phyloP scores from a whole-genome alignment of 2,888 invertebrate species.

The Pinctada fucata region DNA sequence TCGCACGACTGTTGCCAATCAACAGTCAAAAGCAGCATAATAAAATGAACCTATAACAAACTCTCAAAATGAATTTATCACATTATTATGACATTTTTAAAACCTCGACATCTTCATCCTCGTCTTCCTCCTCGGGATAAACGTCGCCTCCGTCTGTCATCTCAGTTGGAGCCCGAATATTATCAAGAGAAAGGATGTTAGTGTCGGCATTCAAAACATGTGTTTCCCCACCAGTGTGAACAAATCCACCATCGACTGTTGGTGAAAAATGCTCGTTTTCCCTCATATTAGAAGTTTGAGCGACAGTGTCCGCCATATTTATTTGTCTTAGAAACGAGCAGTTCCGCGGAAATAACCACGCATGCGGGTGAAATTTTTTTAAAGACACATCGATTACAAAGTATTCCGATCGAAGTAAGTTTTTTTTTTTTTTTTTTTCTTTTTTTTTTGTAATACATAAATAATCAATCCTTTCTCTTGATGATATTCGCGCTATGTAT shows the following conservation, averaged over 20 bases:
- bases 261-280: constrained; percentile 45
- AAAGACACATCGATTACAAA: too few relatives aligned
- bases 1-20: too few relatives aligned
- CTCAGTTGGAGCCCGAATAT: constrained; percentile 45
- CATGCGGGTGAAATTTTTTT: neutral
- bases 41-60: neutral
- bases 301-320: constrained; percentile 59
- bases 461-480: too few relatives aligned
- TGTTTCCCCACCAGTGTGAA: constrained; percentile 55
- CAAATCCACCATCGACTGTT: constrained; percentile 53
- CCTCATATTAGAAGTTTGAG: constrained; percentile 34
- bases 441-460: too few relatives aligned
- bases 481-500: too few relatives aligned
- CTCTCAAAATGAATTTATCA: neutral
- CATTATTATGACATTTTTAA: too few relatives aligned
- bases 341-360: constrained; percentile 23
- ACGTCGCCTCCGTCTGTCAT: constrained; percentile 43
- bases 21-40: neutral
- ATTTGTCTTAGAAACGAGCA: constrained; percentile 46
- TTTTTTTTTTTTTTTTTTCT: too few relatives aligned
- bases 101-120: constrained; percentile 49
- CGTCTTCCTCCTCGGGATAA: constrained; percentile 40
- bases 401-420: too few relatives aligned
- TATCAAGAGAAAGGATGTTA: constrained; percentile 67
- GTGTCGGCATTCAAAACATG: constrained; percentile 59